Base-by-base conservation (phyloP, 2,888 invertebrate species). In the Geotrupes spiniger region DNA sequence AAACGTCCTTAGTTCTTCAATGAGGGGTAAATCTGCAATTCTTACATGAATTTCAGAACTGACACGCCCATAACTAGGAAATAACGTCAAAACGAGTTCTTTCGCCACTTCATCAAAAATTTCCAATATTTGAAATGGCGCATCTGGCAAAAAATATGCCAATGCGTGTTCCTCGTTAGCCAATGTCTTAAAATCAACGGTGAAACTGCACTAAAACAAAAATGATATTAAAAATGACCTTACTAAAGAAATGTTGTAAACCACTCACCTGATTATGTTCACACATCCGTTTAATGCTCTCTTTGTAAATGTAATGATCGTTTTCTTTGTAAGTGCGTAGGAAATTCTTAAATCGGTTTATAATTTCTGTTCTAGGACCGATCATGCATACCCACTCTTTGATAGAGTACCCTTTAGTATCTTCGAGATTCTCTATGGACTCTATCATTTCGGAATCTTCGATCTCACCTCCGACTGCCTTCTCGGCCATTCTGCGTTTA, bases 341-440 rank as follows among this genome's bases (percentile, higher is more conserved):
- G 70, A 98, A 97, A 66, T 92, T 93, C 70, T 93, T 94, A 63
- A 89, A 89, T 40, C 85, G 83, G 74, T 98, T 96, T 47, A 91
- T 87, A 59, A 99, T 96, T 77, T 99, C 99, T 8, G 92, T 94
- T 43, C 90, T 82, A 0, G 98, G 96, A 1, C 93, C 97, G 59
- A 95, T 76, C 90, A 96, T 92, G 44, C 88, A 84, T 0, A 99
- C 96, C 95, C 98, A 99, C 64, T 99, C 97, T 63, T 92, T 89
- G 1, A 92, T 89, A 0, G 90, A 81, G 67, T 96, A 88, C 0
- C 98, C 99, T 68, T 96, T 94, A 3, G 95, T 96, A 63, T 99
- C 98, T 70, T 98, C 98, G 25, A 99, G 76, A 74, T 97, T 98
- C 71, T 99, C 98, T 54, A 99, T 96, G 45, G 95, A 92, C 74